phyloP scores from a whole-genome alignment of 2,888 invertebrate genomes.

The Xanthia icteritia region DNA sequence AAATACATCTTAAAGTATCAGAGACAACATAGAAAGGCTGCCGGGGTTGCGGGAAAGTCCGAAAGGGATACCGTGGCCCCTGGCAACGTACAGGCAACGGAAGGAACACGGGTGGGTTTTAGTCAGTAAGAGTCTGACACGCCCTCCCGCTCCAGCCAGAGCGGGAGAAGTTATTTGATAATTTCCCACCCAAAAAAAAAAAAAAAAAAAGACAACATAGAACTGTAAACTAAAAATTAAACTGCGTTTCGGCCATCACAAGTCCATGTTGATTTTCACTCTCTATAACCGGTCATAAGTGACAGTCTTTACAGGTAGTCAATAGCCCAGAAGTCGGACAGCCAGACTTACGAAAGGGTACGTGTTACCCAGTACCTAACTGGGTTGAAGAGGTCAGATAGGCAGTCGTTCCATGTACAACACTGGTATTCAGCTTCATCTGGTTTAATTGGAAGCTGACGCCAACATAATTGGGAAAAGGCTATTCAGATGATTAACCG shows the following conservation, averaged over 20 bases:
- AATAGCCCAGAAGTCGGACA: neutral
- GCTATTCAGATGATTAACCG: neutral
- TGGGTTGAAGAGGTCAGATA: too few relatives aligned
- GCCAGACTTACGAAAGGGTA: neutral
- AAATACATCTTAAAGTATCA: neutral
- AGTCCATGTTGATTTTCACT: too few relatives aligned
- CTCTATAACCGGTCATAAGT: neutral
- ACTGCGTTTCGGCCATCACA: neutral
- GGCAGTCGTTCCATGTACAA: neutral
- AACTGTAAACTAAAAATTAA: neutral
- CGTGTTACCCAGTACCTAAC: neutral
- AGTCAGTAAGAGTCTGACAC: too few relatives aligned
- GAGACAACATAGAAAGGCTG: too few relatives aligned
- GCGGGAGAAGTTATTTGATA: too few relatives aligned
- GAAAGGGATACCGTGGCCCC: too few relatives aligned
- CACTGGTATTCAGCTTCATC: neutral
- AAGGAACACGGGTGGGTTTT: too few relatives aligned
- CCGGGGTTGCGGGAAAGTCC: too few relatives aligned
- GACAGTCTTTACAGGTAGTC: neutral
- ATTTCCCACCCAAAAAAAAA: too few relatives aligned
- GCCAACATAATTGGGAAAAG: neutral
- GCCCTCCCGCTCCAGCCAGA: too few relatives aligned
- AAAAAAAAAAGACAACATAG: too few relatives aligned
- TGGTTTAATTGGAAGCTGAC: neutral
- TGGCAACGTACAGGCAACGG: too few relatives aligned